Evolutionary conservation across 1,140 invertebrate species (phyloP).

Genomic region (Drosophila seguyi): DNA sequence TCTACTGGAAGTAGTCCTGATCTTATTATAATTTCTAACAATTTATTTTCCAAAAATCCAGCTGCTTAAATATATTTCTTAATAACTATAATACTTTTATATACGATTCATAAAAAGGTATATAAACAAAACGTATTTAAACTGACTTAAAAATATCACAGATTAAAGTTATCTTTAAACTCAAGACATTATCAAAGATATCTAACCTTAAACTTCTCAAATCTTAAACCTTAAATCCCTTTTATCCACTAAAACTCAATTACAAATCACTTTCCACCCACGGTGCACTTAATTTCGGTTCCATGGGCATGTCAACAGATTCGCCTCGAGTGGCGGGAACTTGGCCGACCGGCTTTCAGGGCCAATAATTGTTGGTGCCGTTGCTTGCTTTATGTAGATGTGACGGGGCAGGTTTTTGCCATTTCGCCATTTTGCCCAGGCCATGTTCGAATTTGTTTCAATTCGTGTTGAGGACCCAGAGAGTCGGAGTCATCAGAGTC

Average conservation of each 20-base stretch:
- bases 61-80: too few species aligned
- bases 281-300: constrained; percentile 51
- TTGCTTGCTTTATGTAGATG: constrained; percentile 63
- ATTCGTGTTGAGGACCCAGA: constrained; percentile 40
- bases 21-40: too few species aligned
- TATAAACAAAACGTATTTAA: not conserved
- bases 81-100: too few species aligned
- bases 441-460: constrained; percentile 81
- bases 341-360: constrained; percentile 33
- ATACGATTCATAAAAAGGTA: not conserved
- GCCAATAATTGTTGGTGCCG: constrained; percentile 52
- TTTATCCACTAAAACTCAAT: too few species aligned
- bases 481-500: constrained; percentile 1
- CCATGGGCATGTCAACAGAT: constrained; percentile 56
- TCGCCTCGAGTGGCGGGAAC: constrained; percentile 24
- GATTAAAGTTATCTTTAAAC: not conserved
- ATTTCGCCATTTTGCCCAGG: constrained; percentile 55
- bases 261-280: not conserved
- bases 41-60: too few species aligned
- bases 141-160: not conserved
- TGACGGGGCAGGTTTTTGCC: constrained; percentile 50
- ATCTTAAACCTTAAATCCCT: not conserved
- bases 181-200: not conserved
- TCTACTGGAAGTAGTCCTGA: too few species aligned
- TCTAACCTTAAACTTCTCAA: not conserved